Percentiles rank a stretch among this genome's conserved stretches.
Evolutionary conservation across 2,113 vertebrate species (phyloP).

Genomic region (Canis aureus): DNA sequence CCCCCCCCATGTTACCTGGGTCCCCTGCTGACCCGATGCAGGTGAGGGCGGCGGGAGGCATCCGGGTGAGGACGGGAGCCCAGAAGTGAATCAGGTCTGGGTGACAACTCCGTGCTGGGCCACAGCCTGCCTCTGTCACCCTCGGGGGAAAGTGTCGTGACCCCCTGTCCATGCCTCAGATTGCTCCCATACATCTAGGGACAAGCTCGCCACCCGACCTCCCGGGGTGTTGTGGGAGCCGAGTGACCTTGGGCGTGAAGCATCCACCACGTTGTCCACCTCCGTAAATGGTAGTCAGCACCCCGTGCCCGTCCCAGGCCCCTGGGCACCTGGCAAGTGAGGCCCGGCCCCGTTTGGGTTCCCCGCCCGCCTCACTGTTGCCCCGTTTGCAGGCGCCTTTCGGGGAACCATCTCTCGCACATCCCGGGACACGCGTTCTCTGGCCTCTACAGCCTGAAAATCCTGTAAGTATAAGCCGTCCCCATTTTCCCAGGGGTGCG

Average conservation of each 20-base stretch:
- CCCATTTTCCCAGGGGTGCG: rapidly evolving
- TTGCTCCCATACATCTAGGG: background rate
- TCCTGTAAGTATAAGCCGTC: conserved; percentile 91
- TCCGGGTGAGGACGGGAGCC: rapidly evolving
- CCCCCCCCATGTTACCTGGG: too few relatives aligned
- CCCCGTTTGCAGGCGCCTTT: conserved; percentile 92
- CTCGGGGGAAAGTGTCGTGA: too few relatives aligned
- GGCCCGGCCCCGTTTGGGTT: background rate
- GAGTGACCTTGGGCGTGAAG: background rate
- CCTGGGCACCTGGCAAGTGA: too few relatives aligned
- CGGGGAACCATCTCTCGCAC: conserved; percentile 95
- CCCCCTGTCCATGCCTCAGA: background rate
- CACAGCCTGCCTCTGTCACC: background rate
- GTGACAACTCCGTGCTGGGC: too few relatives aligned
- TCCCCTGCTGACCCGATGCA: background rate
- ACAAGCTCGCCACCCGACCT: background rate
- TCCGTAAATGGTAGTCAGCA: rapidly evolving
- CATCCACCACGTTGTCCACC: background rate
- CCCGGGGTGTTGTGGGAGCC: background rate
- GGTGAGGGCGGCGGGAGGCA: background rate
- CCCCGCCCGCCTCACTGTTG: background rate
- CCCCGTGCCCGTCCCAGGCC: background rate
- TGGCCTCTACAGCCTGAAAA: conserved; percentile 96
- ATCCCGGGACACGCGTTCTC: conserved; percentile 93
- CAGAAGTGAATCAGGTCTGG: too few relatives aligned